Evolutionary conservation across 64 coral and sea anemone genomes (phyloP).

Genomic region (Orbicella faveolata): DNA sequence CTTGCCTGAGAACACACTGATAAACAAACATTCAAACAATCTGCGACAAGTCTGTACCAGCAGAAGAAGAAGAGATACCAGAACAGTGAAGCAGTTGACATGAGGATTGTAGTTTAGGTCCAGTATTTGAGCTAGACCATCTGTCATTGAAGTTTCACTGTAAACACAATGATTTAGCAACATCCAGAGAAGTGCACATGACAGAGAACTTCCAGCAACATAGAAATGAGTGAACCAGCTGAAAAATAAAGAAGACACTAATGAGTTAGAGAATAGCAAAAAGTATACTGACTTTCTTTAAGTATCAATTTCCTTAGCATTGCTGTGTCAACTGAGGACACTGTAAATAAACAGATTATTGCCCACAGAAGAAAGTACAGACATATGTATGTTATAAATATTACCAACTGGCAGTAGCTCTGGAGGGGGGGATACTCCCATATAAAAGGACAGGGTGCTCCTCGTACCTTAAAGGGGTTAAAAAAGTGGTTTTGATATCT

Average conservation of each 20-base stretch:
- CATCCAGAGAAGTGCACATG: conserved; percentile 51
- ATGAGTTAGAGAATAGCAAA: background rate
- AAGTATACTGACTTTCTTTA: too few species aligned
- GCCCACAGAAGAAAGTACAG: too few species aligned
- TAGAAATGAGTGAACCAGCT: conserved; percentile 99
- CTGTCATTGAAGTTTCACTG: conserved; percentile 10
- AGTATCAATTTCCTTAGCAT: too few species aligned
- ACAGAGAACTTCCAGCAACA: conserved; percentile 66
- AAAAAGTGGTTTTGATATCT: too few species aligned
- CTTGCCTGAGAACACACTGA: conserved; percentile 79
- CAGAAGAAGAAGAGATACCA: conserved; percentile 69
- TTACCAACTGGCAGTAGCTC: too few species aligned
- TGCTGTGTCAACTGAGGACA: too few species aligned
- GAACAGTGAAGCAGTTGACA: conserved; percentile 63
- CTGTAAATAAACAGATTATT: too few species aligned
- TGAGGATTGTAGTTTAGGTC: conserved; percentile 8
- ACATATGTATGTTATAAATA: too few species aligned
- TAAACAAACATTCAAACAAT: conserved; percentile 79
- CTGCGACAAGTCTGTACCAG: conserved; percentile 79
- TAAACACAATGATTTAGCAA: conserved; percentile 53
- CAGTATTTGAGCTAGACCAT: conserved; percentile 45
- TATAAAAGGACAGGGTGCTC: too few species aligned
- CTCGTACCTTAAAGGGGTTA: too few species aligned
- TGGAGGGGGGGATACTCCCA: too few species aligned
- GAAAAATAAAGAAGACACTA: conserved; percentile 19